Conservation (phyloP, 2,113 vertebrate species). For the Oceanites oceanicus region DNA sequence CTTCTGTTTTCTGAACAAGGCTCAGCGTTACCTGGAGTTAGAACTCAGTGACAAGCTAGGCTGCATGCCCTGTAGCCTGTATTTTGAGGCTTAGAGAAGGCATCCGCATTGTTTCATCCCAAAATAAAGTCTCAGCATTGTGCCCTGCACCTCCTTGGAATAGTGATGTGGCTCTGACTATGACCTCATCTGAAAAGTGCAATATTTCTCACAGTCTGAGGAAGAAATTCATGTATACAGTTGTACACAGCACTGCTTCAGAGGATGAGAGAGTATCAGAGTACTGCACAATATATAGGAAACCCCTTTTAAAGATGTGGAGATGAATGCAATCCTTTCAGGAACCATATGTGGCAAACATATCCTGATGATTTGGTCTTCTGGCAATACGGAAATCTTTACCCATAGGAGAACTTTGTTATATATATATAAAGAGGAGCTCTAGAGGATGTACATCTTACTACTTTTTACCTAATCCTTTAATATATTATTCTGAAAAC, state of each 20-base stretch:
- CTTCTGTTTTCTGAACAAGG: neutral
- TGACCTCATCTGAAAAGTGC: neutral
- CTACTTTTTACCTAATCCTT: neutral
- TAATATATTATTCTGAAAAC: neutral
- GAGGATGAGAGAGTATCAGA: neutral
- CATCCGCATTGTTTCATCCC: neutral
- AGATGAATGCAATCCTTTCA: neutral
- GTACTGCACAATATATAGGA: neutral
- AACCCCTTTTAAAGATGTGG: neutral
- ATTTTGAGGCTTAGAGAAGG: neutral
- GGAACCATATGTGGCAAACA: neutral
- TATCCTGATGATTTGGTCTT: neutral
- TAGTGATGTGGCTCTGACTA: neutral
- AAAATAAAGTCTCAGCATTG: neutral
- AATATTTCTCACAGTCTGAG: neutral
- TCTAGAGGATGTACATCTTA: neutral
- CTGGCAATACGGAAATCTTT: neutral
- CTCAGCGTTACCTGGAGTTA: neutral
- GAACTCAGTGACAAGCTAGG: neutral
- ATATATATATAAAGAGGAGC: neutral
- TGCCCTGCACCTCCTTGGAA: neutral
- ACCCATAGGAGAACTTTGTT: neutral
- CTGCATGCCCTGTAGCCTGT: neutral
- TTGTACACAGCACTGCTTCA: neutral
- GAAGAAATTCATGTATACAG: neutral